Base-by-base conservation (phyloP, 2,888 invertebrate species). In the Philaethria dido region DNA sequence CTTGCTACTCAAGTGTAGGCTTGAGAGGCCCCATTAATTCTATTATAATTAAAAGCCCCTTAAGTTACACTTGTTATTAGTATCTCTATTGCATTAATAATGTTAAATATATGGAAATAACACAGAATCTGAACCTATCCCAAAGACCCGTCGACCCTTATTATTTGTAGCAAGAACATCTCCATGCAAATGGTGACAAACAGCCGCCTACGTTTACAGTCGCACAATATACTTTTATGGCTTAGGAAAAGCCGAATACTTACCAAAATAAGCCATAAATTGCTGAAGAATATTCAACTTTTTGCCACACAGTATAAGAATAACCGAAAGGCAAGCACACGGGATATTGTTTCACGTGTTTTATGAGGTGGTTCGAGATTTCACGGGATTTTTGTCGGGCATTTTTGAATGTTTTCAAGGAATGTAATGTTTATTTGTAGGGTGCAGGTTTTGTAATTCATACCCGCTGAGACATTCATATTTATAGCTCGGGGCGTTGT, bases 211-310 rank as follows among this genome's bases (percentile, higher is more conserved):
- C 87, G 84, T 89, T 89, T 87, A 88, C 88, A 85, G 85, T 88
- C 90, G 90, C 89, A 89, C 90, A 88, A 92, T 92, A 91, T 91
- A 91, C 84, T 92, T 92, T 92, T 90, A 92, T 88, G 86, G 84
- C 80, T 78, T 82, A 86, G 85, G 88, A 89, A 89, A 88, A 89
- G 86, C 84, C 85, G 79, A 84, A 81, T 81, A 76, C 79, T 75
- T 73, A 75, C 83, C 77, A 82, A 62, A 22, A 69, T 76, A 74
- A 39, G 39, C 16, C 55, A 33, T 72, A 61, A 2, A 20, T n/a
- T 16, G n/a, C n/a, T 39, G n/a, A 9, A 45, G 18, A 62, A 79
- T 72, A 71, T 57, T 76, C 52, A 66, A 73, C 75, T 74, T 74
- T 82, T 45, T n/a, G 0, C 1, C 4, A 62, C 48, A 1, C 52